Conservation (phyloP, 2,888 invertebrate species). For the Drosophila meridiana region DNA sequence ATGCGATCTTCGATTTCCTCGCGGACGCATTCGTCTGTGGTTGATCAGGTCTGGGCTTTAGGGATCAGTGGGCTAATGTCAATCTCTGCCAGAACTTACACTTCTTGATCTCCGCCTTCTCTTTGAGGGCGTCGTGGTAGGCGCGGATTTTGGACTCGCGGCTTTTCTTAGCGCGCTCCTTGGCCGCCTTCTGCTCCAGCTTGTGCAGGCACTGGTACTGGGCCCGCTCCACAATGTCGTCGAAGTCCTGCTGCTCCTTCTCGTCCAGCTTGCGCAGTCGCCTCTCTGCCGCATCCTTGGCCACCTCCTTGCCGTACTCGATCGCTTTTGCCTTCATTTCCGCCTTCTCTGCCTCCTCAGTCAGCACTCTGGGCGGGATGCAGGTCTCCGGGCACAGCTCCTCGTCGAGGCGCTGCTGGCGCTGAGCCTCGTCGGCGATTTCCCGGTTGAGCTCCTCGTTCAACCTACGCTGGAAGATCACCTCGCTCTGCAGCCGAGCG, state of each 20-base stretch:
- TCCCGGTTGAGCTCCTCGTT: constrained; percentile 49
- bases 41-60: not conserved
- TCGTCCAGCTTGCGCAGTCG: constrained; percentile 17
- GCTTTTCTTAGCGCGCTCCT: constrained; percentile 26
- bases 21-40: constrained; percentile 43
- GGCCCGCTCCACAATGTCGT: constrained; percentile 54
- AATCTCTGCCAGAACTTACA: constrained; percentile 40
- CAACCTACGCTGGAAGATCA: constrained; percentile 41
- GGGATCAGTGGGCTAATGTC: too few species aligned
- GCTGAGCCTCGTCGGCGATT: constrained; percentile 40
- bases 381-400: constrained; percentile 46
- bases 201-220: constrained; percentile 54
- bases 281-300: constrained; percentile 50
- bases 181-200: constrained; percentile 33
- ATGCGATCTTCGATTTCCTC: constrained; percentile 56
- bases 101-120: constrained; percentile 38
- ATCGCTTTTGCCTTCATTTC: constrained; percentile 42
- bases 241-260: constrained; percentile 32
- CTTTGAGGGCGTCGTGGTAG: constrained; percentile 36
- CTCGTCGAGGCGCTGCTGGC: constrained; percentile 48
- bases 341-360: constrained; percentile 50
- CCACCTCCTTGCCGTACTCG: constrained; percentile 17
- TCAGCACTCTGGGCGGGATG: constrained; percentile 43
- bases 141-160: constrained; percentile 42
- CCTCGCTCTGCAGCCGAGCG: constrained; percentile 52